Evolutionary conservation across 2,888 invertebrate genomes (phyloP).

Genomic region (Euspilapteryx auroguttella): DNA sequence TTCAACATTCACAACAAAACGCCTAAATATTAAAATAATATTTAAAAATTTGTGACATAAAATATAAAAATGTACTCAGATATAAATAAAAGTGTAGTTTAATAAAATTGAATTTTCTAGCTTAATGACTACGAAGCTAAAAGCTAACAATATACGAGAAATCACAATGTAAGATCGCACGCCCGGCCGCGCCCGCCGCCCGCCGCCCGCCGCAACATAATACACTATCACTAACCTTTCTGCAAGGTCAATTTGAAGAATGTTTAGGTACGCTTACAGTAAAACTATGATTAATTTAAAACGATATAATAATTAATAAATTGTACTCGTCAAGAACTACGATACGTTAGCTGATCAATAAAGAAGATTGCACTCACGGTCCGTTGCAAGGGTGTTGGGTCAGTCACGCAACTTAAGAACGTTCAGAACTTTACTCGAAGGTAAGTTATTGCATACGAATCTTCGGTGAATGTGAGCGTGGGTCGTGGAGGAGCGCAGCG

Average conservation of each 20-base stretch:
- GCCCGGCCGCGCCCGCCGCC: background rate
- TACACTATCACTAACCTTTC: conserved; percentile 60
- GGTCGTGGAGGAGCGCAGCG: conserved; percentile 10
- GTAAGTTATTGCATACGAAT: conserved; percentile 30
- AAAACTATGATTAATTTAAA: conserved; percentile 42
- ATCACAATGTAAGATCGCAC: conserved; percentile 37
- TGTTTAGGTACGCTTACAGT: conserved; percentile 57
- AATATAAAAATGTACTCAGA: background rate
- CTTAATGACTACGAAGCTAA: conserved; percentile 50
- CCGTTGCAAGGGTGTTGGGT: conserved; percentile 10
- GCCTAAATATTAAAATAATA: too few relatives aligned
- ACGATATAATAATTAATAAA: conserved; percentile 34
- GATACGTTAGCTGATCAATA: conserved; percentile 22
- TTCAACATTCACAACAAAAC: too few relatives aligned
- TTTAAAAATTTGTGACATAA: too few relatives aligned
- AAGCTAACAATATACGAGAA: conserved; percentile 47
- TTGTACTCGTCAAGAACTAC: conserved; percentile 47
- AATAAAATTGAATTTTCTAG: conserved; percentile 34
- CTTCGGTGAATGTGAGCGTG: conserved; percentile 16
- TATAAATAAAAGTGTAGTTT: background rate
- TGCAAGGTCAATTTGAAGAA: conserved; percentile 58
- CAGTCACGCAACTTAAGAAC: conserved; percentile 43
- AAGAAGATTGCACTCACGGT: conserved; percentile 35
- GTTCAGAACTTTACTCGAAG: conserved; percentile 46
- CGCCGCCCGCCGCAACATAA: conserved; percentile 14